These are phyloP conservation scores for Campopleginae sp. DNA, from an alignment of 2,888 invertebrate species.

Conservation along the genomic window DNA sequence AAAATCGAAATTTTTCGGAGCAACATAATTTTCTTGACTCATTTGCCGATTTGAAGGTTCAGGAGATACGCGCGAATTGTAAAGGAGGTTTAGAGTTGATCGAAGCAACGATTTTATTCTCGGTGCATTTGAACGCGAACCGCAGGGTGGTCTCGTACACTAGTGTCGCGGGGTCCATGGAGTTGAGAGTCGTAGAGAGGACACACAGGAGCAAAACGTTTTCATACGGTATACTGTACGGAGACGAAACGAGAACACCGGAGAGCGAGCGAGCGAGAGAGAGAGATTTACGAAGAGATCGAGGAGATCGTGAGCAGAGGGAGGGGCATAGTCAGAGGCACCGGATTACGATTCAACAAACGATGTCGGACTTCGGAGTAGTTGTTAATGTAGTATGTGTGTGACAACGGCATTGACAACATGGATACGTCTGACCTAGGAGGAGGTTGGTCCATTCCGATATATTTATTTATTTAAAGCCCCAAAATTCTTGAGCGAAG, in stretches of 20 bases:
- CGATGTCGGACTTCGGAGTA: slow-evolving; percentile 83
- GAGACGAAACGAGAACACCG: slow-evolving; percentile 38
- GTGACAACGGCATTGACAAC: slow-evolving; percentile 84
- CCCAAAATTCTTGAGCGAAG: background rate
- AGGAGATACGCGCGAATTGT: background rate
- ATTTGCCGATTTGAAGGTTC: background rate
- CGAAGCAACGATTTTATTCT: slow-evolving; percentile 29
- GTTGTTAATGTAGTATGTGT: slow-evolving; percentile 84
- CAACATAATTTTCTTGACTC: background rate
- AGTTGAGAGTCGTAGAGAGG: slow-evolving; percentile 56
- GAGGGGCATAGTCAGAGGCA: slow-evolving; percentile 71
- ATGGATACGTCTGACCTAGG: slow-evolving; percentile 84
- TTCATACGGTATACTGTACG: slow-evolving; percentile 6
- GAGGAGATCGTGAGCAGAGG: slow-evolving; percentile 57
- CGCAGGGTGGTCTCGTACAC: slow-evolving; percentile 3
- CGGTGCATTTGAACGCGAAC: slow-evolving; percentile 35
- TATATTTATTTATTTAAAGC: slow-evolving; percentile 51
- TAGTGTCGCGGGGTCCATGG: slow-evolving; percentile 26
- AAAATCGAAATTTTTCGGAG: background rate
- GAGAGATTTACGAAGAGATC: slow-evolving; percentile 25
- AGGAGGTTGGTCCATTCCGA: slow-evolving; percentile 81
- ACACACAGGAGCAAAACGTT: slow-evolving; percentile 53
- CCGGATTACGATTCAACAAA: slow-evolving; percentile 81
- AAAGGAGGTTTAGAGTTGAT: background rate
- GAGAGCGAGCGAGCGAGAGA: slow-evolving; percentile 24